Percentiles rank a stretch among this genome's conserved stretches.
Conservation (phyloP, 2,888 invertebrate species). For the Neoitamus cyanurus region DNA sequence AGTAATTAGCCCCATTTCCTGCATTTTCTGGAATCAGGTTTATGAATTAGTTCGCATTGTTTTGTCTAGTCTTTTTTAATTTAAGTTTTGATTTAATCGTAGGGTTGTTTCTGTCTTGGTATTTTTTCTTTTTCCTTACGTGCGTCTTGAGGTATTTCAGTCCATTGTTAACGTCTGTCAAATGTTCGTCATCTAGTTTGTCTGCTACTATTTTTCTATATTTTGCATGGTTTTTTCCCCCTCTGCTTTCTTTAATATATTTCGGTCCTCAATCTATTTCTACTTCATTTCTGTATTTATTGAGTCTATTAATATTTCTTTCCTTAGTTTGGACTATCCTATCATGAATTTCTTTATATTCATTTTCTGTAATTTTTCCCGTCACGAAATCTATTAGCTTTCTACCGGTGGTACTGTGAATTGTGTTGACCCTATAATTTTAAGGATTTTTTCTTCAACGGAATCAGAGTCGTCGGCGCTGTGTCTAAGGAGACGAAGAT, state of each 20-base stretch:
- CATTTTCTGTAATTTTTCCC: slow-evolving; percentile 49
- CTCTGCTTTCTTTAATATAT: slow-evolving; percentile 16
- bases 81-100: slow-evolving; percentile 34
- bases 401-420: slow-evolving; percentile 27
- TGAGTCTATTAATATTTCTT: slow-evolving; percentile 46
- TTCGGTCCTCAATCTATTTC: background rate
- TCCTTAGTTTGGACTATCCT: too few relatives aligned
- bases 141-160: slow-evolving; percentile 53
- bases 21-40: background rate
- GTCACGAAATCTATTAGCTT: slow-evolving; percentile 53
- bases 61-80: background rate
- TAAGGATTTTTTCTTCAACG: too few relatives aligned
- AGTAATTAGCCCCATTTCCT: background rate
- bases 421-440: too few relatives aligned
- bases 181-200: slow-evolving; percentile 48
- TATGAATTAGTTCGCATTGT: background rate
- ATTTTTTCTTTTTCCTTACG: slow-evolving; percentile 49
- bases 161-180: slow-evolving; percentile 44
- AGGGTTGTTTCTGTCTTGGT: slow-evolving; percentile 49
- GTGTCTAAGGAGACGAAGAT: too few relatives aligned
- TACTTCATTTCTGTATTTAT: background rate
- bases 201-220: slow-evolving; percentile 31
- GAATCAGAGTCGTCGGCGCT: too few relatives aligned
- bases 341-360: too few relatives aligned
- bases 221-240: slow-evolving; percentile 45